Evolutionary conservation across 2,797 vertebrate species (phyloP).

Genomic region (Babyrousa celebensis): DNA sequence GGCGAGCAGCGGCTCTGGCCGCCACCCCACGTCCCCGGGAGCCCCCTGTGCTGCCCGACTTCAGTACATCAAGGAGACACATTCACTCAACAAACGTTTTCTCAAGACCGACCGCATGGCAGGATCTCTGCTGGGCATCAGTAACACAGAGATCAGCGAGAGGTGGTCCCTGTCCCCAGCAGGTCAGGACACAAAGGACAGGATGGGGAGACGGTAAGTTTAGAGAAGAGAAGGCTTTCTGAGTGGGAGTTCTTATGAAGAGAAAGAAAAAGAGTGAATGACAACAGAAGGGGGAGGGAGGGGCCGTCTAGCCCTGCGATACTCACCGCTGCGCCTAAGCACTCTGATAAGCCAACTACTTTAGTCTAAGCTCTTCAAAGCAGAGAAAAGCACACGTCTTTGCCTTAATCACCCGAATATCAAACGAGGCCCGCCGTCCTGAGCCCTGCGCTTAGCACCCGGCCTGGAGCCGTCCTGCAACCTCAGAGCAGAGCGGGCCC

Average conservation of each 20-base stretch:
- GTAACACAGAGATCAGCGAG: not conserved
- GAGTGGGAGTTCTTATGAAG: not conserved
- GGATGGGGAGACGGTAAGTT: not conserved
- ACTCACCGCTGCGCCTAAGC: not conserved
- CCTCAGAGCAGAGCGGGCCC: not conserved
- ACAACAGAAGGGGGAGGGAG: no score
- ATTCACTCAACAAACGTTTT: not conserved
- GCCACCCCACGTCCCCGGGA: not conserved
- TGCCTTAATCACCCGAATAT: constrained; percentile 9
- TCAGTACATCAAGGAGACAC: not conserved
- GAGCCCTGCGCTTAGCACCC: not conserved
- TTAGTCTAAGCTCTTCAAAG: constrained; percentile 31
- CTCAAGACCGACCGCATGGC: not conserved
- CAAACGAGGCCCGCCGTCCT: not conserved
- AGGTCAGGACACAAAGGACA: not conserved
- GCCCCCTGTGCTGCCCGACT: not conserved
- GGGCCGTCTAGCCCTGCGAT: not conserved
- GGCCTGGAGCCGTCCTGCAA: not conserved
- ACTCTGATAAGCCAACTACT: not conserved
- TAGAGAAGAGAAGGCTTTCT: not conserved
- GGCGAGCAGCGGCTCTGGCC: no score
- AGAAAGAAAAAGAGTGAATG: not conserved
- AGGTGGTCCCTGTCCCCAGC: not conserved
- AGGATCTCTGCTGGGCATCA: not conserved
- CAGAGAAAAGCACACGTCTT: not conserved